phyloP scores from a whole-genome alignment of 2,888 invertebrate genomes.

The Caenorhabditis sp. region DNA sequence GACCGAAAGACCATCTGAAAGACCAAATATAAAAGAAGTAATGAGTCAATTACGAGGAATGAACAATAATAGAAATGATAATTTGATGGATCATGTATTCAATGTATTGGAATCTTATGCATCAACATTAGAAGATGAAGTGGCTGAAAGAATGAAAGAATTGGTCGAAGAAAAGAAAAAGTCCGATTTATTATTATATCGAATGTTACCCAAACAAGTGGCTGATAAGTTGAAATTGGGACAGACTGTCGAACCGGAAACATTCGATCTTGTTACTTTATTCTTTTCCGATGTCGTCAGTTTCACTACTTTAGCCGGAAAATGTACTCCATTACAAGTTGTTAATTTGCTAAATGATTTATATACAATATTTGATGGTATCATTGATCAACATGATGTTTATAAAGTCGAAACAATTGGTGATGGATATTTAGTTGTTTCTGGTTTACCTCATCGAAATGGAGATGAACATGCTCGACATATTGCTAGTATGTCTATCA shows the following conservation, averaged over 20 bases:
- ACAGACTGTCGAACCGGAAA: slow-evolving; percentile 59
- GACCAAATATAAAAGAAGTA: slow-evolving; percentile 29
- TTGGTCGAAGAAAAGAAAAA: slow-evolving; percentile 63
- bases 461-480: slow-evolving; percentile 63
- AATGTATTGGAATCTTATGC: slow-evolving; percentile 63
- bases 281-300: slow-evolving; percentile 65
- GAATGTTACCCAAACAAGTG: slow-evolving; percentile 61
- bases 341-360: slow-evolving; percentile 67
- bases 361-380: slow-evolving; percentile 65
- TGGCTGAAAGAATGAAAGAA: slow-evolving; percentile 57
- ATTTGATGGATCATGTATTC: slow-evolving; percentile 69
- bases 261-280: slow-evolving; percentile 59
- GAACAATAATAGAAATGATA: slow-evolving; percentile 47
- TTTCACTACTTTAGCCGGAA: slow-evolving; percentile 60
- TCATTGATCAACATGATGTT: slow-evolving; percentile 65
- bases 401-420: slow-evolving; percentile 70
- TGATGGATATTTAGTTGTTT: slow-evolving; percentile 66
- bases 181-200: slow-evolving; percentile 56
- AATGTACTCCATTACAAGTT: slow-evolving; percentile 63
- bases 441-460: slow-evolving; percentile 64
- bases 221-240: slow-evolving; percentile 66
- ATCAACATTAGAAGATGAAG: slow-evolving; percentile 55
- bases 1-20: slow-evolving; percentile 24
- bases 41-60: slow-evolving; percentile 44
- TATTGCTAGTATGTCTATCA: slow-evolving; percentile 58